These are phyloP conservation scores for Myzus persicae DNA, from an alignment of 1,140 invertebrate genomes.

Conservation along the genomic window DNA sequence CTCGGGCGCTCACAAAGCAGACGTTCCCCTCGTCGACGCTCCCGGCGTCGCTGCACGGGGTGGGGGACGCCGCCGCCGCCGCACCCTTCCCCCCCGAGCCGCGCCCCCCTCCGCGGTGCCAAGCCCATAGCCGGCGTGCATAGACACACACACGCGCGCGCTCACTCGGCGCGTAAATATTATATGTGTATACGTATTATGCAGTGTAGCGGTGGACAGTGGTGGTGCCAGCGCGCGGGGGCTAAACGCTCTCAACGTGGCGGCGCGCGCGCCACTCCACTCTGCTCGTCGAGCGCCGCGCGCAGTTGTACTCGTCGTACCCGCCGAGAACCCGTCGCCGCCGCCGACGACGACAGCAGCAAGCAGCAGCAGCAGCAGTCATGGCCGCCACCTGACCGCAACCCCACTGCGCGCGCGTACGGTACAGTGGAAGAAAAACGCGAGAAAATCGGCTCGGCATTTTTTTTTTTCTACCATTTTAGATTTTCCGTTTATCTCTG, in stretches of 20 bases:
- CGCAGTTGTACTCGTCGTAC: slow-evolving; percentile 11
- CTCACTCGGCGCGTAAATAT: neutral
- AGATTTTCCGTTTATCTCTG: neutral
- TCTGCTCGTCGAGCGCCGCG: slow-evolving; percentile 3
- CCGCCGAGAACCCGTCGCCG: slow-evolving; percentile 35
- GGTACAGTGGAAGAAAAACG: slow-evolving; percentile 36
- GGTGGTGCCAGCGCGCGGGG: slow-evolving; percentile 27
- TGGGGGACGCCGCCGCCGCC: slow-evolving; percentile 51
- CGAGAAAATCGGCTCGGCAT: neutral
- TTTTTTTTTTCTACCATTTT: neutral
- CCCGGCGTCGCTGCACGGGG: neutral
- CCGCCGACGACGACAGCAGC: slow-evolving; percentile 1
- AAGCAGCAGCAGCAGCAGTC: slow-evolving; percentile 24
- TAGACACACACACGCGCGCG: neutral
- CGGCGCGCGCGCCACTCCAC: slow-evolving; percentile 46
- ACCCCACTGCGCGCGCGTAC: slow-evolving; percentile 48
- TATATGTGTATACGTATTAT: neutral
- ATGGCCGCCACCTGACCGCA: slow-evolving; percentile 57
- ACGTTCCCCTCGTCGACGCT: slow-evolving; percentile 45
- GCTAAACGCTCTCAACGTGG: slow-evolving; percentile 56
- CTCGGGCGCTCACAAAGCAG: slow-evolving; percentile 45
- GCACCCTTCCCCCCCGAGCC: slow-evolving; percentile 50
- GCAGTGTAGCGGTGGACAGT: neutral
- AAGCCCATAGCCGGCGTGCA: slow-evolving; percentile 24
- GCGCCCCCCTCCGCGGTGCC: slow-evolving; percentile 5